phyloP scores from a whole-genome alignment of 1,140 invertebrate genomes.

The Venturia canescens region DNA sequence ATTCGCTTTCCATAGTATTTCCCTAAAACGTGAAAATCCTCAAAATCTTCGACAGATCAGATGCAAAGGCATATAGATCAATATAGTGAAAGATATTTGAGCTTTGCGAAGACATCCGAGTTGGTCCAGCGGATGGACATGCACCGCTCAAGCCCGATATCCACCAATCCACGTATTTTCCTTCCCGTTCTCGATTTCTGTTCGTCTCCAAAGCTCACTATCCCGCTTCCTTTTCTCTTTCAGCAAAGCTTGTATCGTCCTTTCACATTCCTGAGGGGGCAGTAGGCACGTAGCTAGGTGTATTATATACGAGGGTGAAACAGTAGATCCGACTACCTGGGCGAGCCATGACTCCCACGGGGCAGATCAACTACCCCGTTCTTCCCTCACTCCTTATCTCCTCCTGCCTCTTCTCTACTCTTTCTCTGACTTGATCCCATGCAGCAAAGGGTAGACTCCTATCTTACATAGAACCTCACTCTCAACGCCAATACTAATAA shows the following conservation, averaged over 20 bases:
- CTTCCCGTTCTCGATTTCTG: constrained; percentile 47
- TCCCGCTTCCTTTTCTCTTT: constrained; percentile 32
- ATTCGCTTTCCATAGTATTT: constrained; percentile 3
- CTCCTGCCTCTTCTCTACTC: not conserved
- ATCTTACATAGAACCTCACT: constrained; percentile 14
- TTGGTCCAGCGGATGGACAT: constrained; percentile 53
- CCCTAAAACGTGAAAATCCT: constrained; percentile 38
- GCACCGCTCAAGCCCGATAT: constrained; percentile 53
- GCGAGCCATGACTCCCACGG: constrained; percentile 63
- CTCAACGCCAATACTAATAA: constrained; percentile 71
- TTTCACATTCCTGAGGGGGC: constrained; percentile 48
- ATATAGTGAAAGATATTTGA: constrained; percentile 24
- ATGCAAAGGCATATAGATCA: constrained; percentile 12
- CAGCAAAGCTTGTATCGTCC: not conserved
- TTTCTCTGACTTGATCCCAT: not conserved
- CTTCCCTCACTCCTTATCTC: constrained; percentile 6
- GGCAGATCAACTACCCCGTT: constrained; percentile 58
- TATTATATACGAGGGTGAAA: constrained; percentile 67
- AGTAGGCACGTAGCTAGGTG: constrained; percentile 61
- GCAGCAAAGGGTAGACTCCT: constrained; percentile 1
- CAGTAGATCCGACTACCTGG: constrained; percentile 60
- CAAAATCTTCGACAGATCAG: not conserved
- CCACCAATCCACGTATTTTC: constrained; percentile 43
- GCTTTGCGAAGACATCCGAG: constrained; percentile 26
- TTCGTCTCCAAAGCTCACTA: constrained; percentile 36